Conservation (phyloP, 2,113 vertebrate species). For the Festucalex cinctus region DNA sequence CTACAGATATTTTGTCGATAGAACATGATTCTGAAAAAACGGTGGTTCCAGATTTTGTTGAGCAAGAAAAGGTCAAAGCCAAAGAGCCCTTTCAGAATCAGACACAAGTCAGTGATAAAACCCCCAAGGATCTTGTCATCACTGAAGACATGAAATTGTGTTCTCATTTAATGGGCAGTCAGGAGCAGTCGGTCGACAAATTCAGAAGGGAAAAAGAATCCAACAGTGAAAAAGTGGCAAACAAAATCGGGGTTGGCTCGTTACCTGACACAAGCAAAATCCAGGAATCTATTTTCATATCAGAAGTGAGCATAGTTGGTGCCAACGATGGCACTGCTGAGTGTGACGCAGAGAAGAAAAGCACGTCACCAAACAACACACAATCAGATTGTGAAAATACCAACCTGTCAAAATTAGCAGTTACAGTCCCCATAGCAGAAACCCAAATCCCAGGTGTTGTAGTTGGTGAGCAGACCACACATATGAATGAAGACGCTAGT, state of each 20-base stretch:
- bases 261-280: conserved; percentile 29
- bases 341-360: conserved; percentile 24
- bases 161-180: conserved; percentile 26
- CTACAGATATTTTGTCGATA: conserved; percentile 6
- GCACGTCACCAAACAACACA: conserved; percentile 27
- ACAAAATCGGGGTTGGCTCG: conserved; percentile 39
- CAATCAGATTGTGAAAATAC: conserved; percentile 30
- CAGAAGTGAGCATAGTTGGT: conserved; percentile 17
- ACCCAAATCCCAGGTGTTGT: conserved; percentile 50
- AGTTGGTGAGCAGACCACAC: conserved; percentile 46
- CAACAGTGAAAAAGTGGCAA: conserved; percentile 37
- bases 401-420: conserved; percentile 24
- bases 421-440: conserved; percentile 46
- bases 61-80: conserved; percentile 24
- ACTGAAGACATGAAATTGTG: conserved; percentile 10
- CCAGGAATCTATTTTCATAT: conserved; percentile 37
- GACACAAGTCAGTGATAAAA: conserved; percentile 16
- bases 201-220: conserved; percentile 25
- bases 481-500: conserved; percentile 26
- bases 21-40: conserved; percentile 18
- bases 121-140: conserved; percentile 13
- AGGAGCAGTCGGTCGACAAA: conserved; percentile 17
- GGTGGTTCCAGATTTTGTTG: conserved; percentile 15
- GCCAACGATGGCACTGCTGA: conserved; percentile 25
- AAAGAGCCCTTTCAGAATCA: conserved; percentile 25